Percentiles rank a stretch among this genome's conserved stretches.
Evolutionary conservation across 2,797 vertebrate genomes (phyloP).

Genomic region (Centroberyx gerrardi): DNA sequence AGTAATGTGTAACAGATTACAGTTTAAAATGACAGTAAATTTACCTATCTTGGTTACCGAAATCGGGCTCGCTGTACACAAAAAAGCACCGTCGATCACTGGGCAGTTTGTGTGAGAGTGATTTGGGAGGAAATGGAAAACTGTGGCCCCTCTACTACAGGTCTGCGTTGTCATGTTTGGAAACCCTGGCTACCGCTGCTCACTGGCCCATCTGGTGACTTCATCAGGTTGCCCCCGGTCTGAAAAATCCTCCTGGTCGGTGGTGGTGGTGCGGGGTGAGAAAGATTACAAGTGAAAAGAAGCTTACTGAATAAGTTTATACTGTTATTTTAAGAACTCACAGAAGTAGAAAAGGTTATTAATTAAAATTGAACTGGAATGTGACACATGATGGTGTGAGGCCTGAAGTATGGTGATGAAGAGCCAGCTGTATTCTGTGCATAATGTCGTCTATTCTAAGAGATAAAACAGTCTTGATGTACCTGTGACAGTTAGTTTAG

Average conservation of each 20-base stretch:
- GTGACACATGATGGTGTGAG: neutral
- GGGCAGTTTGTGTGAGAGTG: neutral
- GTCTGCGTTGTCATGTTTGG: conserved; percentile 11
- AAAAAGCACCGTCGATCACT: no score
- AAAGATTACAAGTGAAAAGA: neutral
- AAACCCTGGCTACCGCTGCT: conserved; percentile 26
- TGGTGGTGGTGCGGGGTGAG: neutral
- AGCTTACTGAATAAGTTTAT: neutral
- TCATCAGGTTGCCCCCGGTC: conserved; percentile 49
- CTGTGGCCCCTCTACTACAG: neutral
- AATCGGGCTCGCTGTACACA: no score
- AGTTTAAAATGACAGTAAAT: no score
- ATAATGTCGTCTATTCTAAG: neutral
- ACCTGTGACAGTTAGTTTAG: neutral
- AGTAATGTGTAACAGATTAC: no score
- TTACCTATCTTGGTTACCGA: no score
- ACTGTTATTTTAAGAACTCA: neutral
- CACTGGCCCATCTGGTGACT: conserved; percentile 38
- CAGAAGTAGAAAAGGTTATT: no score
- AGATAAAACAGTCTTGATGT: conserved; percentile 5
- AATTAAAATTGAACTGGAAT: neutral
- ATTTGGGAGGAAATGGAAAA: conserved; percentile 1
- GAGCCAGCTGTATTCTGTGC: conserved; percentile 1
- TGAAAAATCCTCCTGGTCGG: conserved; percentile 40
- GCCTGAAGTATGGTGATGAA: neutral